Conservation (phyloP, 2,113 vertebrate genomes). For the Paracanthobrama guichenoti region DNA sequence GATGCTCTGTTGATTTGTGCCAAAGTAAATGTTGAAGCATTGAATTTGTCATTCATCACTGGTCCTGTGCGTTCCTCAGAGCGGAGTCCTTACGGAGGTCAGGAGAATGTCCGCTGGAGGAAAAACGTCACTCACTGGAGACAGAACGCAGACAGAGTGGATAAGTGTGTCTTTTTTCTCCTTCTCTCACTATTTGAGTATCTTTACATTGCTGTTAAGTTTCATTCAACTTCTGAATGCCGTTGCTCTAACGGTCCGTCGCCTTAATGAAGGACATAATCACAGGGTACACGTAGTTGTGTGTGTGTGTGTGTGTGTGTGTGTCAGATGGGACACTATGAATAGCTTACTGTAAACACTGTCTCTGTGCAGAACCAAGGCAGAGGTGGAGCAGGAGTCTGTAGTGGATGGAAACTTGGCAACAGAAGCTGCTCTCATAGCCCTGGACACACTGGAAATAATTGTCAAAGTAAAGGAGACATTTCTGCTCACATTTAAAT, state of each 20-base stretch:
- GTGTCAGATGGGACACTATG: constrained; percentile 23
- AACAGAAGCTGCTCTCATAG: constrained; percentile 84
- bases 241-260: not conserved
- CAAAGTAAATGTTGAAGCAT: not conserved
- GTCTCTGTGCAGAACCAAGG: constrained; percentile 77
- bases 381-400: constrained; percentile 87
- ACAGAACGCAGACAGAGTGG: constrained; percentile 84
- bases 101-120: constrained; percentile 90
- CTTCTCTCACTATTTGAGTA: not conserved
- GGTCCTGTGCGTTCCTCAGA: constrained; percentile 69
- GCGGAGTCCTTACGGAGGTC: constrained; percentile 84
- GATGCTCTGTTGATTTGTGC: not conserved
- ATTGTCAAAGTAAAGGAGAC: constrained; percentile 82
- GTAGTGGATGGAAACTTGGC: constrained; percentile 89
- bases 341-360: constrained; percentile 33
- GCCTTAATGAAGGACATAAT: constrained; percentile 35
- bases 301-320: constrained; percentile 42
- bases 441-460: constrained; percentile 88
- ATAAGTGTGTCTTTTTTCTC: constrained; percentile 79
- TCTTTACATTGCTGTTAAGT: not conserved
- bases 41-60: not conserved
- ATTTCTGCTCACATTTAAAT: not conserved
- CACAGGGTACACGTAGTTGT: not conserved
- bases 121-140: constrained; percentile 90
- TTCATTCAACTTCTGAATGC: not conserved